Conservation (phyloP, 1,140 invertebrate species). For the Trichonephila clavata region DNA sequence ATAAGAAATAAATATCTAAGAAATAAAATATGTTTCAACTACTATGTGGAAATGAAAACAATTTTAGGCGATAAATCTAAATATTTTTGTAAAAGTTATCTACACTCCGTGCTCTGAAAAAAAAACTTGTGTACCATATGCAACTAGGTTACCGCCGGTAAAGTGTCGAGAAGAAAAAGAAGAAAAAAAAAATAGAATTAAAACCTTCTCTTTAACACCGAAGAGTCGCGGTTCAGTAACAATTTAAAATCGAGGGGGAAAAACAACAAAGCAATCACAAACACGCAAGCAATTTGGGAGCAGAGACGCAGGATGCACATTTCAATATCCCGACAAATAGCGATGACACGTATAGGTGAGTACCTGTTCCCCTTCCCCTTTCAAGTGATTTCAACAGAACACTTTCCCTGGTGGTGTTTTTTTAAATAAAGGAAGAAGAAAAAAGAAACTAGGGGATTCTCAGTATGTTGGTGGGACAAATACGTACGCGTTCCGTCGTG, state of each 20-base stretch:
- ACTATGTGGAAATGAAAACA: too few species aligned
- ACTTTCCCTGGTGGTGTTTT: not conserved
- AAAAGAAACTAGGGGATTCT: not conserved
- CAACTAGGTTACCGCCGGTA: too few species aligned
- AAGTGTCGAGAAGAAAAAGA: too few species aligned
- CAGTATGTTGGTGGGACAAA: slow-evolving; percentile 34
- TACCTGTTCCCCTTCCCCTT: too few species aligned
- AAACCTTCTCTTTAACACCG: not conserved
- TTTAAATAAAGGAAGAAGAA: too few species aligned
- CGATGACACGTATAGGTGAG: not conserved
- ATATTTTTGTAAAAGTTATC: too few species aligned
- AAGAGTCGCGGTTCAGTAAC: not conserved
- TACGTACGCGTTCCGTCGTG: slow-evolving; percentile 4
- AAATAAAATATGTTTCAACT: too few species aligned
- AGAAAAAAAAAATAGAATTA: not conserved
- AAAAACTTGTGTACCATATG: too few species aligned
- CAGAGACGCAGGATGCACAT: not conserved
- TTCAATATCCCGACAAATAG: not conserved
- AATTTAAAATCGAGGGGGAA: not conserved
- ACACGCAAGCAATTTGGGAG: not conserved
- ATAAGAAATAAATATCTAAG: too few species aligned
- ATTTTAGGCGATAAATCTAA: too few species aligned
- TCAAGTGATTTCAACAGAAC: not conserved
- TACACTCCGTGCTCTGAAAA: too few species aligned
- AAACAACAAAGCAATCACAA: not conserved